phyloP scores from a whole-genome alignment of 2,888 invertebrate genomes.

The Neoitamus cyanurus region DNA sequence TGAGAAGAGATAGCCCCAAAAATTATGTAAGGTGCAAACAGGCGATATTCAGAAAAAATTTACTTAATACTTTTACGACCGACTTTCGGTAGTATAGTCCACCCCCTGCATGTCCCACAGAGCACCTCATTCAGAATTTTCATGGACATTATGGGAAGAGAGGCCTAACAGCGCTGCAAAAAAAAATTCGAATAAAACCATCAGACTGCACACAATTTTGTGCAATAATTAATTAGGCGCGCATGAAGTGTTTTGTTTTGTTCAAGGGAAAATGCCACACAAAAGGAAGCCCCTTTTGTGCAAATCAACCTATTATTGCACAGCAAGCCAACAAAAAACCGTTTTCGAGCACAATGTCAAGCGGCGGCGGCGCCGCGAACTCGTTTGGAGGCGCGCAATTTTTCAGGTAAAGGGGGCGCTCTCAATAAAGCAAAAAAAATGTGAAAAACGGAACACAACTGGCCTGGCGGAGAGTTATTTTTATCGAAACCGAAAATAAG shows the following conservation, averaged over 20 bases:
- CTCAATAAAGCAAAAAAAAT: not conserved
- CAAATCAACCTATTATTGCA: not conserved
- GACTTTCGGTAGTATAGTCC: not conserved
- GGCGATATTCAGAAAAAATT: not conserved
- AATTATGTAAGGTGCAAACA: not conserved
- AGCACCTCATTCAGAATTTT: not conserved
- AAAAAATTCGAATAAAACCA: not conserved
- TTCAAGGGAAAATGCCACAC: conserved; percentile 1
- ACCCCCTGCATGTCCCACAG: not conserved
- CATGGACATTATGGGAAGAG: not conserved
- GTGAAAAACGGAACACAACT: not conserved
- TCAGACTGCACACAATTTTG: not conserved
- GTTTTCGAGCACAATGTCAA: not conserved
- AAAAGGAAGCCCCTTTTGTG: not conserved
- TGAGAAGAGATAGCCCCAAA: not conserved
- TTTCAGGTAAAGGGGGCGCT: not conserved
- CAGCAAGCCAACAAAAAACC: not conserved
- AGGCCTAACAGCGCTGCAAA: not conserved
- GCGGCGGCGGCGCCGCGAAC: not conserved
- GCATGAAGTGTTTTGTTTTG: not conserved
- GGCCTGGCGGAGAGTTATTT: not conserved
- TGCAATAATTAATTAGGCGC: not conserved
- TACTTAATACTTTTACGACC: not conserved
- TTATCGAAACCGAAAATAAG: conserved; percentile 1
- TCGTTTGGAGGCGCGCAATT: not conserved